Conservation (phyloP, 1,140 invertebrate species). For the Manduca sexta region DNA sequence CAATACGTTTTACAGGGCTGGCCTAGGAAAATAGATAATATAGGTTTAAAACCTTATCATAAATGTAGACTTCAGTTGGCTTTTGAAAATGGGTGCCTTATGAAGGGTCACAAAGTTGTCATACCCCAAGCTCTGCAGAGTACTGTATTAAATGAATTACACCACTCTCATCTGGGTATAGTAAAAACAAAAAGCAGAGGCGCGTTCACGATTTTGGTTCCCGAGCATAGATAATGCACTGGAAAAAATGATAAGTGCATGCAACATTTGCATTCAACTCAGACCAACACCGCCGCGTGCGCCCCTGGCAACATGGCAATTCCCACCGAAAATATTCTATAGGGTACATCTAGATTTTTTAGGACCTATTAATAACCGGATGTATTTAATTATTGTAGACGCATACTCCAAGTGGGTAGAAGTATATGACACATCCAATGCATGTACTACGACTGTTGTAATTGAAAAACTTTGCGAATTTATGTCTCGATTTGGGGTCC, state of each 20-base stretch:
- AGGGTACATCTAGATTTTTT: slow-evolving; percentile 38
- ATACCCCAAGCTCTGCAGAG: no score
- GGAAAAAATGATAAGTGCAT: slow-evolving; percentile 23
- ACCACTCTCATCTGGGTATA: slow-evolving; percentile 1
- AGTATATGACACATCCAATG: slow-evolving; percentile 15
- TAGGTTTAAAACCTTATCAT: no score
- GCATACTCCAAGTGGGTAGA: slow-evolving; percentile 20
- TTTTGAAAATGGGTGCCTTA: no score
- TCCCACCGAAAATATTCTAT: slow-evolving; percentile 22
- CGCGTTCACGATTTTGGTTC: slow-evolving; percentile 49
- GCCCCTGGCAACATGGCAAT: slow-evolving; percentile 20
- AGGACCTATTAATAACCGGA: slow-evolving; percentile 28
- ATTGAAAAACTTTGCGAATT: no score
- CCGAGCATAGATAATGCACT: slow-evolving; percentile 56
- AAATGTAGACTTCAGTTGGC: neutral
- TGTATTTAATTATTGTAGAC: slow-evolving; percentile 25
- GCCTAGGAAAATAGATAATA: no score
- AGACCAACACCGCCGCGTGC: slow-evolving; percentile 4
- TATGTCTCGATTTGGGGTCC: no score
- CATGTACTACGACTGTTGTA: neutral
- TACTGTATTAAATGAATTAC: neutral
- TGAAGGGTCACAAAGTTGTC: no score
- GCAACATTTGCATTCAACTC: slow-evolving; percentile 5
- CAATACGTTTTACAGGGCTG: no score
- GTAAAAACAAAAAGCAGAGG: neutral